Evolutionary conservation across 1,140 invertebrate genomes (phyloP).

Genomic region (Linepithema humile): DNA sequence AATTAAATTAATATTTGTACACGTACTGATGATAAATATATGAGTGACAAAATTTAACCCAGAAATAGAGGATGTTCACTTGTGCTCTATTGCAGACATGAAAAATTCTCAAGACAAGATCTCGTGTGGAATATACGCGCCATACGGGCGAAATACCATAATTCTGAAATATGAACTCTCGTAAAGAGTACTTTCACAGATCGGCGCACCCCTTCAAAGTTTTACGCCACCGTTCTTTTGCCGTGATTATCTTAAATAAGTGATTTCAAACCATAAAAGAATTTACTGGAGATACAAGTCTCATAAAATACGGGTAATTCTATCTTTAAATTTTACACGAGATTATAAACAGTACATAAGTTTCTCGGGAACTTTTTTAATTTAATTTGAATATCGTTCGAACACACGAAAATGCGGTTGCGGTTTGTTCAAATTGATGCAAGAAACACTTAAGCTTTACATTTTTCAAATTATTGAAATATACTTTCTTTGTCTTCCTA

Average conservation of each 20-base stretch:
- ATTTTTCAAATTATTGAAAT: background rate
- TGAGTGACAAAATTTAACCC: background rate
- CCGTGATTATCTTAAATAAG: conserved; percentile 40
- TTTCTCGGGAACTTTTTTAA: background rate
- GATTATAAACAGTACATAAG: background rate
- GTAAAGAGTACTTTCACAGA: conserved; percentile 58
- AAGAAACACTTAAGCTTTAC: background rate
- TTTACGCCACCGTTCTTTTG: conserved; percentile 61
- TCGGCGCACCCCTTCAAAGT: conserved; percentile 72
- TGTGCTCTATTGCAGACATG: background rate
- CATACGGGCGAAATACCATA: conserved; percentile 61
- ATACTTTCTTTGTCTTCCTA: background rate
- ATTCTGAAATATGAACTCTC: conserved; percentile 78
- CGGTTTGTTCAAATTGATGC: background rate
- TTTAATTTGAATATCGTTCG: background rate
- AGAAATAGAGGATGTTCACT: background rate
- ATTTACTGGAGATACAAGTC: conserved; percentile 7
- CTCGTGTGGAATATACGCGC: conserved; percentile 46
- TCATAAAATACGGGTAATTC: background rate
- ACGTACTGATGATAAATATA: background rate
- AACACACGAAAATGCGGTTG: too few relatives aligned
- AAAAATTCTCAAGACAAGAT: conserved; percentile 11
- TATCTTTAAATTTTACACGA: background rate
- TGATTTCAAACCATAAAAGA: conserved; percentile 26
- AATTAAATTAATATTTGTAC: background rate